Percentiles rank a stretch among this genome's conserved stretches.
Evolutionary conservation across 2,888 invertebrate species (phyloP).

Genomic region (Leptopterna dolabrata): DNA sequence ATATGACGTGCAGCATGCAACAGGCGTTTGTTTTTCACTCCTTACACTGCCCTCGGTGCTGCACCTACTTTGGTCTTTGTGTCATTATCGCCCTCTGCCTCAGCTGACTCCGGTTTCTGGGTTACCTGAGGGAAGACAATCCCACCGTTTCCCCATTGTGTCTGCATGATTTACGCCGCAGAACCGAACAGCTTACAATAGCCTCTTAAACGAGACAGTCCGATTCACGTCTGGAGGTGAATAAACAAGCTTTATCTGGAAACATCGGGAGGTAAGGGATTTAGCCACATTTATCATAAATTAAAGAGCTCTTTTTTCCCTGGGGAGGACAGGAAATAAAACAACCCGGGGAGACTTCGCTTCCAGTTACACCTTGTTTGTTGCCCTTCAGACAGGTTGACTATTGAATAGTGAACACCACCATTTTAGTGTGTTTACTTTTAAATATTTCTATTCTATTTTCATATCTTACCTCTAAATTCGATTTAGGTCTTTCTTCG

Average conservation of each 20-base stretch:
- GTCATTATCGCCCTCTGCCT: neutral
- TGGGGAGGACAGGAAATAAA: neutral
- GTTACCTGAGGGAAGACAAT: conserved; percentile 15
- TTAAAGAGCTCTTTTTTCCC: conserved; percentile 28
- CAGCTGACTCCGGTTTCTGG: neutral
- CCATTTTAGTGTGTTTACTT: neutral
- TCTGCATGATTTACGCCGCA: conserved; percentile 33
- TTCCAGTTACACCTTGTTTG: neutral
- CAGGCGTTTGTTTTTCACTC: neutral
- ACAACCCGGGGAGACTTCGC: neutral
- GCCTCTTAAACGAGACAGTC: conserved; percentile 34
- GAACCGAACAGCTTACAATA: conserved; percentile 33
- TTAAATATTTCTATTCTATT: no score
- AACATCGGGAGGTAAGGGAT: conserved; percentile 14
- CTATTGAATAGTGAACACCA: neutral
- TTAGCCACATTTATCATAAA: conserved; percentile 44
- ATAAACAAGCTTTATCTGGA: conserved; percentile 31
- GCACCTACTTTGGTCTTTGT: neutral
- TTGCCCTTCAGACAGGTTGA: neutral
- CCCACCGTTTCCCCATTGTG: conserved; percentile 29
- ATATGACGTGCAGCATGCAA: neutral
- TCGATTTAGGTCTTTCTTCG: no score
- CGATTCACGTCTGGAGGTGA: neutral
- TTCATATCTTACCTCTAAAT: no score
- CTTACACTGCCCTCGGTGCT: neutral